Conservation (phyloP, 2,888 invertebrate genomes). For the Erebia palarica region DNA sequence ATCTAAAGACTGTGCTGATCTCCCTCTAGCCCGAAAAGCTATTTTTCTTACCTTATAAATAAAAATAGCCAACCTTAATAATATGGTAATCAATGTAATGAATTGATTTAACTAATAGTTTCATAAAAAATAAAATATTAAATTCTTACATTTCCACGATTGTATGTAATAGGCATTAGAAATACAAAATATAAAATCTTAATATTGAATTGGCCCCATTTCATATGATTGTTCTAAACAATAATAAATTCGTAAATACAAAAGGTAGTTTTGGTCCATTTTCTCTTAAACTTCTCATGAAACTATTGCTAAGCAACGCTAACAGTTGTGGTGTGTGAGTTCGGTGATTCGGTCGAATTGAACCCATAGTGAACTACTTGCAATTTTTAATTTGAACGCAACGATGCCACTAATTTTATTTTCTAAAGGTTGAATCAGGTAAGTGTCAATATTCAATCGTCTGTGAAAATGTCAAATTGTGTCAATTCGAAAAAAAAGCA, state of each 20-base stretch:
- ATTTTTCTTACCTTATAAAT: conserved; percentile 68
- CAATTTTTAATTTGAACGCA: conserved; percentile 11
- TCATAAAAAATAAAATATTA: conserved; percentile 13
- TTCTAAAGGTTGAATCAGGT: not conserved
- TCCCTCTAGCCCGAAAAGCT: conserved; percentile 74
- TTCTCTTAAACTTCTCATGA: conserved; percentile 46
- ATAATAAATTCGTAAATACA: conserved; percentile 70
- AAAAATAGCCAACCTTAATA: conserved; percentile 11
- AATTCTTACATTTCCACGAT: conserved; percentile 73
- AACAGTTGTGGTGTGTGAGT: conserved; percentile 15
- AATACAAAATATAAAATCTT: conserved; percentile 47
- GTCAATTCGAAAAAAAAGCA: too few relatives aligned
- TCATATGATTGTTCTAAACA: conserved; percentile 52
- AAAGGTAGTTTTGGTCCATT: conserved; percentile 72
- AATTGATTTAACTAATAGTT: conserved; percentile 16
- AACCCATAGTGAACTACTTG: too few relatives aligned
- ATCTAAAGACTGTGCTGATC: conserved; percentile 76
- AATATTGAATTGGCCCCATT: conserved; percentile 62
- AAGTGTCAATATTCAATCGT: not conserved
- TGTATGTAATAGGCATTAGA: conserved; percentile 74
- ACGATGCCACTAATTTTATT: not conserved
- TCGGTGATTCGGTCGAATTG: too few relatives aligned
- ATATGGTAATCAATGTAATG: conserved; percentile 1
- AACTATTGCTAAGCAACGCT: conserved; percentile 52
- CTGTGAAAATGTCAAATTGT: not conserved